Evolutionary conservation across 2,888 invertebrate species (phyloP), one percentile per base, ranked within the genome.

Genomic region (Lordiphosa andalusiaca): DNA sequence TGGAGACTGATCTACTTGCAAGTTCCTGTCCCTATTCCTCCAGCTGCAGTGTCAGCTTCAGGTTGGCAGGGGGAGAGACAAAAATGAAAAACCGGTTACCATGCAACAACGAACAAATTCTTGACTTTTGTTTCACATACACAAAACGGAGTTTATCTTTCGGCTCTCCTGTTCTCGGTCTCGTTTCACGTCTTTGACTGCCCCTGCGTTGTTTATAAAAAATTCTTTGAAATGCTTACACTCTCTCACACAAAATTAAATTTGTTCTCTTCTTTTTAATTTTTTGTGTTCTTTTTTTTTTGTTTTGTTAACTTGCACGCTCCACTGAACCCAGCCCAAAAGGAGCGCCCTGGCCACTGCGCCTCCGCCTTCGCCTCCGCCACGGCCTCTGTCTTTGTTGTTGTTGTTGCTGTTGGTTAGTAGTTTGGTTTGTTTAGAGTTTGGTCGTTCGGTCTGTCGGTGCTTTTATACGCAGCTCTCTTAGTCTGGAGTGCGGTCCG

Each of bases 151-250:
- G 84, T 84, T 84, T 71, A 77, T 78, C 77, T 77, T 70, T 61
- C 42, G 62, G 54, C 53, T 56, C 61, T 65, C 61, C 60, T 36
- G 50, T 63, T 10, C 48, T 25, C 38, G 10, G 10, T 46, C 53
- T 41, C 36, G 37, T 35, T 55, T 16, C 47, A 30, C 30, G 10
- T 54, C 56, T 50, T 25, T 35, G 23, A 19, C 38, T 33, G 42
- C 39, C 37, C 19, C 39, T 44, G 12, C 62, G 60, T 77, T 77
- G 77, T 81, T 77, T 84, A 77, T 81, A 81, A 71, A 71, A 71
- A 84, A 81, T 84, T 84, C 84, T 77, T 84, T 77, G 84, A 77
- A 77, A 84, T 81, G 71, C 77, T 76, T 66, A 83, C 81, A 72
- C 70, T 63, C 47, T 59, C 58, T 58, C 67, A 44, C 57, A 63